Evolutionary conservation across 2,113 vertebrate species (phyloP).

Genomic region (Strix aluco): DNA sequence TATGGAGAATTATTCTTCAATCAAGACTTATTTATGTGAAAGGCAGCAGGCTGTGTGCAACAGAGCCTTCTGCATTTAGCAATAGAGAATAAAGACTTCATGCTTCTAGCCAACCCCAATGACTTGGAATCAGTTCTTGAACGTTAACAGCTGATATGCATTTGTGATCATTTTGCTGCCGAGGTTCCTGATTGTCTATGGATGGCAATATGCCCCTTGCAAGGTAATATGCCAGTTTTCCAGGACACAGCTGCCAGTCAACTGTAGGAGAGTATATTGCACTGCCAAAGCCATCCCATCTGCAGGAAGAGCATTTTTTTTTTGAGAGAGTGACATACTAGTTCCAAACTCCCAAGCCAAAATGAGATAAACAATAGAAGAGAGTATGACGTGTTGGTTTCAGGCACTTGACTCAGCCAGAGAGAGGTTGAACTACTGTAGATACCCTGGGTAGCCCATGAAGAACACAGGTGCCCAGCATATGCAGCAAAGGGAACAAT

Average conservation of each 20-base stretch:
- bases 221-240: constrained; percentile 55
- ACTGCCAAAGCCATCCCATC: constrained; percentile 7
- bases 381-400: background rate
- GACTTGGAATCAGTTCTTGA: constrained; percentile 28
- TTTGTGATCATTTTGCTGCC: constrained; percentile 47
- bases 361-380: background rate
- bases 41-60: background rate
- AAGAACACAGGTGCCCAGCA: background rate
- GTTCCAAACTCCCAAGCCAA: constrained; percentile 33
- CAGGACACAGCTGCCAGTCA: constrained; percentile 55
- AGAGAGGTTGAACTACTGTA: background rate
- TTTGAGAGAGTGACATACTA: background rate
- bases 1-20: background rate
- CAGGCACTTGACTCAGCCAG: background rate
- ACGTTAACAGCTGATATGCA: constrained; percentile 39
- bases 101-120: background rate
- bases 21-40: background rate
- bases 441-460: background rate
- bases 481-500: background rate
- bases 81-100: constrained; percentile 31
- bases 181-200: constrained; percentile 3
- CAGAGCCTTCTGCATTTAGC: background rate
- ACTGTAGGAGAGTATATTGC: background rate
- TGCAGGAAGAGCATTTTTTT: constrained; percentile 2
- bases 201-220: constrained; percentile 40